Base-by-base conservation (phyloP, 2,888 invertebrate species). In the Tiliacea citrago region DNA sequence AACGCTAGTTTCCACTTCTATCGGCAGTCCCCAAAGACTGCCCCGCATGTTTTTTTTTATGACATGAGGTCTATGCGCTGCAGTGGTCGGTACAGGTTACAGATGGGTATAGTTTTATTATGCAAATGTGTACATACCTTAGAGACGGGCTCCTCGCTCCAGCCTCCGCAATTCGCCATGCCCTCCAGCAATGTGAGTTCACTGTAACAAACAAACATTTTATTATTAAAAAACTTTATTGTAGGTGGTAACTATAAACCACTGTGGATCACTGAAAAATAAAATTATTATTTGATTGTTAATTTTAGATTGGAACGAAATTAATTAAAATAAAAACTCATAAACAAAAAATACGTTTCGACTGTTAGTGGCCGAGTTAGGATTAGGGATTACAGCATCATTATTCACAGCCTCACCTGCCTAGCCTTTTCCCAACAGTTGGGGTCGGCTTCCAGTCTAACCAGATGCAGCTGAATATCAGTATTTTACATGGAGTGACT, bases 71-170 rank as follows among this genome's bases (percentile, higher is more conserved):
- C 1, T 16, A 35, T n/a, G 16, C 16, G n/a, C 16, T 42, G 42
- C 18, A 10, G 24, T 42, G 9, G 9, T 61, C 16, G n/a, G 62
- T 29, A 21, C 13, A 49, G n/a, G 49, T 35, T 65, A 49, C 35
- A 51, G 51, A 66, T 51, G 66, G 35, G 7, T 39, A 4, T 66
- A 39, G 51, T 51, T 35, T 39, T 35, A 39, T n/a, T 39, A 66
- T 66, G 18, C 35, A 66, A 66, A 63, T 53, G 7, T 35, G 79
- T 24, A 35, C 67, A 39, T 91, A 96, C 96, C 94, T 95, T 96
- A 72, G 96, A 94, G 87, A 96, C 90, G 63, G 94, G 95, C 88
- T 96, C 96, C 89, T 95, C 96, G 68, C 93, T 94, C 96, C 96
- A 96, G 24, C 94, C 95, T 57, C 93, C 95, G 84, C 94, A 92